A percentile compares a stretch with the other conserved stretches of the same genome.
phyloP scores from a whole-genome alignment of 2,113 vertebrate genomes.

The Riparia riparia region DNA sequence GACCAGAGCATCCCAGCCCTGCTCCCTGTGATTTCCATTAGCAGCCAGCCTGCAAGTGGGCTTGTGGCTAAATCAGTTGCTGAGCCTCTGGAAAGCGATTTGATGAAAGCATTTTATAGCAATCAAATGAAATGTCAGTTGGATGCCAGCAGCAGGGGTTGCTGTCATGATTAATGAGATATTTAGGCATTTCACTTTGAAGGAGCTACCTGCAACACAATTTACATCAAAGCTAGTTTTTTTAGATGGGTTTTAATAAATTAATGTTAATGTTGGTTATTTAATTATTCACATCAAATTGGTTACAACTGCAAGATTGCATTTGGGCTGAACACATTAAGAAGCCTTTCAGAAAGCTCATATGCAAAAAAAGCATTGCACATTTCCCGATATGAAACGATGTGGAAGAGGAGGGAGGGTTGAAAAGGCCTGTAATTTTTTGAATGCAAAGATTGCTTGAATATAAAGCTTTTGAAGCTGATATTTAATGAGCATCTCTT shows the following conservation, averaged over 20 bases:
- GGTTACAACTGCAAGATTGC: slow-evolving; percentile 3
- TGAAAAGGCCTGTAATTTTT: neutral
- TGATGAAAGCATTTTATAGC: slow-evolving; percentile 45
- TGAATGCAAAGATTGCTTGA: neutral
- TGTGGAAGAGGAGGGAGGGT: neutral
- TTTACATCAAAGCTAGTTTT: neutral
- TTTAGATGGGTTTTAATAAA: slow-evolving; percentile 47
- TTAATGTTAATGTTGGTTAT: slow-evolving; percentile 48
- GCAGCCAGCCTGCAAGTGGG: neutral
- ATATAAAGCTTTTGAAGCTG: neutral
- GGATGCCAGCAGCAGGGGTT: slow-evolving; percentile 10
- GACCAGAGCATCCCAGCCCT: neutral
- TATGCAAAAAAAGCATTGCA: neutral
- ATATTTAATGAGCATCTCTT: neutral
- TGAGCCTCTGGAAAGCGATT: slow-evolving; percentile 18
- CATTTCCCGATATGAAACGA: neutral
- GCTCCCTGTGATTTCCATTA: neutral
- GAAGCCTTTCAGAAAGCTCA: slow-evolving; percentile 5
- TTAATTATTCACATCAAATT: slow-evolving; percentile 48
- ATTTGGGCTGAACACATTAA: neutral
- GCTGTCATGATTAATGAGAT: slow-evolving; percentile 59
- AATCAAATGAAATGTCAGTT: slow-evolving; percentile 10
- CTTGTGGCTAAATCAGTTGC: neutral
- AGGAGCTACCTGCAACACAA: slow-evolving; percentile 54
- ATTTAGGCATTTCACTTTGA: slow-evolving; percentile 10